Evolutionary conservation across 2,888 invertebrate species (phyloP).

Genomic region (Cataglyphis cursor): DNA sequence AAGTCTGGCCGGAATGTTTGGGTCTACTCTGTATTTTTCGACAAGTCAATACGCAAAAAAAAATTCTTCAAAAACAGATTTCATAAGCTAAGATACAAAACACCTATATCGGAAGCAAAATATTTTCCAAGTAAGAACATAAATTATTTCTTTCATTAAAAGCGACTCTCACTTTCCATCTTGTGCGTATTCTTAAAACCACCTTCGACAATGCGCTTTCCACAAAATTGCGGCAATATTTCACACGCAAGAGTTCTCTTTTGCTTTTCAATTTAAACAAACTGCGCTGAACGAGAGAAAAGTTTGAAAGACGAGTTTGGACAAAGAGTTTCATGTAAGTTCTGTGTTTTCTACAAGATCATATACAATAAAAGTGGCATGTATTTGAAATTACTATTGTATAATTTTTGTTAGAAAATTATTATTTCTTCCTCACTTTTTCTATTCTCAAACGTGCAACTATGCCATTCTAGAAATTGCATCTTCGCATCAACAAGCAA

Average conservation of each 20-base stretch:
- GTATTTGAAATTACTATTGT: background rate
- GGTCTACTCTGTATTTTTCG: background rate
- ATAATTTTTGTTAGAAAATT: background rate
- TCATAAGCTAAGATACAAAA: background rate
- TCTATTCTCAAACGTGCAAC: too few species aligned
- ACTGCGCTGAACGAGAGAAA: background rate
- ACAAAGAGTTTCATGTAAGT: background rate
- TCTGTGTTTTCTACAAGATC: background rate
- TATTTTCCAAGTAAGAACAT: constrained; percentile 25
- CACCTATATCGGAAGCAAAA: background rate
- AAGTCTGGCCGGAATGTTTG: too few species aligned
- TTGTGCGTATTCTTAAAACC: constrained; percentile 41
- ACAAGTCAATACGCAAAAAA: background rate
- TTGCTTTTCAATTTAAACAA: constrained; percentile 27
- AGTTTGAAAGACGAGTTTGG: constrained; percentile 10
- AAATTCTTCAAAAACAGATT: background rate
- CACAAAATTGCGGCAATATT: constrained; percentile 35
- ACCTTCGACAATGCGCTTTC: constrained; percentile 18
- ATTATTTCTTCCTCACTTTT: background rate
- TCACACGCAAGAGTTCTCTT: constrained; percentile 32
- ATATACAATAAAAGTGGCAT: background rate
- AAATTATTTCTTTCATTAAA: constrained; percentile 55
- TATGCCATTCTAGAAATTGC: too few species aligned
- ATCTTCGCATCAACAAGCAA: background rate
- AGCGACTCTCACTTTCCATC: constrained; percentile 21